Evolutionary conservation across 2,797 vertebrate genomes (phyloP), one percentile per base, ranked within the genome.

Genomic region (Alcedo atthis): DNA sequence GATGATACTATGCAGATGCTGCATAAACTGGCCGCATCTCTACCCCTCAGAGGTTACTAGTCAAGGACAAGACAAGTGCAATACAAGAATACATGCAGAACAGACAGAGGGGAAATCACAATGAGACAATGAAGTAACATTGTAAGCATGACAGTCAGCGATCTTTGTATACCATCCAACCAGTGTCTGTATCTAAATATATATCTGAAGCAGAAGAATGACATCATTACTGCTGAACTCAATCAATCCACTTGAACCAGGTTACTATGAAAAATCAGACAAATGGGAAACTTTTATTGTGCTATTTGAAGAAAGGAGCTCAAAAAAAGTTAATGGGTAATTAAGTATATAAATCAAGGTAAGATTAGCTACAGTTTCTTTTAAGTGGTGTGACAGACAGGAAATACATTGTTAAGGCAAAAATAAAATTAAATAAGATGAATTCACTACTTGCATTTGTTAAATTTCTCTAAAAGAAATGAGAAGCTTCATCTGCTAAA

Each of bases 11-110:
- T 37, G 67, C 54, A 90, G 92, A 89, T 70, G 66, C 84, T 68
- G 76, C 90, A 82, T 54, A 78, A 77, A 85, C 6, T 61, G 87
- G 75, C 33, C 89, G 37, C 37, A 83, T 82, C 68, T 77, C 73
- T 89, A 84, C 35, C 66, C 68, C 40, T 86, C 4, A 1, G 82
- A 90, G 93, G 93, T 82, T 90, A 93, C 78, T 48, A 81, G 71
- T 81, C 81, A 96, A 94, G 86, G 90, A 80, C 70, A 83, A 75
- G 82, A 83, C 85, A 90, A 88, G 61, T 59, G 74, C 94, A 94
- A 93, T n/a, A 90, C 48, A 85, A 61, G 63, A 85, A 93, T 40
- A 93, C 48, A 80, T 63, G 45, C 57, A 92, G 71, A 91, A 93
- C 5, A 91, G 82, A 81, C 26, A 76, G 81, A 59, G 21, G 43